These are phyloP conservation scores for Psittacula derbiana DNA, from an alignment of 2,797 vertebrate species.

Conservation along the genomic window DNA sequence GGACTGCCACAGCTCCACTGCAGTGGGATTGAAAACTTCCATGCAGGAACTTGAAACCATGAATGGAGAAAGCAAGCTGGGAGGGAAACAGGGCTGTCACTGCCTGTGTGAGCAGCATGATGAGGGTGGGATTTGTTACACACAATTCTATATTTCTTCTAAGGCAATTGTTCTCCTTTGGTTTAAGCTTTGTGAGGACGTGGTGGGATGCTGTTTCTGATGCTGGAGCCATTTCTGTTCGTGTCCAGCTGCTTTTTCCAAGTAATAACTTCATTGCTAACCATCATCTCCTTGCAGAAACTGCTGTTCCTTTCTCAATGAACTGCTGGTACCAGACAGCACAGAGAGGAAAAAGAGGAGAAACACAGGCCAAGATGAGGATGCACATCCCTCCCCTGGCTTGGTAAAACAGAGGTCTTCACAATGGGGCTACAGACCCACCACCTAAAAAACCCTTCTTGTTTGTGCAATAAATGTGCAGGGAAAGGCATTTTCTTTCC, in stretches of 20 bases:
- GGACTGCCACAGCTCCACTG: background rate
- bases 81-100: background rate
- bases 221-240: background rate
- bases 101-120: background rate
- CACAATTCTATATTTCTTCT: background rate
- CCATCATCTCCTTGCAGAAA: background rate
- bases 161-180: background rate
- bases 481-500: background rate
- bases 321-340: background rate
- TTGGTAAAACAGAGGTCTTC: background rate
- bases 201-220: background rate
- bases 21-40: background rate
- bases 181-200: background rate
- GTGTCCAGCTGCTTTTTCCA: background rate
- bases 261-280: background rate
- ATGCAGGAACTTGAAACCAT: background rate
- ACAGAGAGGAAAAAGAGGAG: background rate
- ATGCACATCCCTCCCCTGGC: fast-evolving
- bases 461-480: fast-evolving
- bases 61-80: background rate
- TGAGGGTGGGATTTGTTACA: background rate
- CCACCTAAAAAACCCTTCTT: background rate
- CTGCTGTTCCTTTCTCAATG: background rate
- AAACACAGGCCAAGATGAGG: background rate
- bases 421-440: background rate